A percentile compares a stretch with the other conserved stretches of the same genome.
Evolutionary conservation across 2,113 vertebrate species (phyloP).

Genomic region (Coreoperca whiteheadi): DNA sequence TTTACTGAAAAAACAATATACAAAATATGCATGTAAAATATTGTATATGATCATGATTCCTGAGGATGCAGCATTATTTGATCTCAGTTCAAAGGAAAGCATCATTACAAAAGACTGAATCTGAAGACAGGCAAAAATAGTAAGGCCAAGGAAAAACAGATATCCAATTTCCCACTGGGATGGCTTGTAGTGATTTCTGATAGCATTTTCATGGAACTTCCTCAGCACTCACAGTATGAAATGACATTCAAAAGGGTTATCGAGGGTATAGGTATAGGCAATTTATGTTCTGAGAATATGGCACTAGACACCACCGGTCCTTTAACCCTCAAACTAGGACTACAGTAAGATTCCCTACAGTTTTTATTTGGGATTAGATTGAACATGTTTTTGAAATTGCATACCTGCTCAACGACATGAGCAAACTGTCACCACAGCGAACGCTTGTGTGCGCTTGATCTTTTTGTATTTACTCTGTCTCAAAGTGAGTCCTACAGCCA

Average conservation of each 20-base stretch:
- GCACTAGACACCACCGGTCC: background rate
- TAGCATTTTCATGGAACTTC: background rate
- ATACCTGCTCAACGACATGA: background rate
- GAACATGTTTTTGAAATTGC: slow-evolving; percentile 1
- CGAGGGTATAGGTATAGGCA: background rate
- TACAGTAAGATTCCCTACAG: background rate
- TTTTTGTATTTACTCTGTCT: slow-evolving; percentile 42
- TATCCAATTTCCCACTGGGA: slow-evolving; percentile 1
- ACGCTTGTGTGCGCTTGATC: background rate
- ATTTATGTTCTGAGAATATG: background rate
- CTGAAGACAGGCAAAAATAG: background rate
- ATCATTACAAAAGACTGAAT: background rate
- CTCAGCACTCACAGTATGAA: background rate
- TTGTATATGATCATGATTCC: background rate
- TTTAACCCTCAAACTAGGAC: background rate
- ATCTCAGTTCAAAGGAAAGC: background rate
- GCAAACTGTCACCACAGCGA: background rate
- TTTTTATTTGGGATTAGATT: background rate
- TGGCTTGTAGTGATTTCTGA: background rate
- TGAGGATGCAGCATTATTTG: background rate
- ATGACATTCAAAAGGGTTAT: background rate
- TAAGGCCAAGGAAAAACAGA: background rate
- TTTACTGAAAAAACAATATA: slow-evolving; percentile 1
- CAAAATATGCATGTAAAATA: slow-evolving; percentile 1
- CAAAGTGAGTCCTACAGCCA: slow-evolving; percentile 37